Evolutionary conservation across 1,140 invertebrate species (phyloP).

Genomic region (Temnothorax curvispinosus): DNA sequence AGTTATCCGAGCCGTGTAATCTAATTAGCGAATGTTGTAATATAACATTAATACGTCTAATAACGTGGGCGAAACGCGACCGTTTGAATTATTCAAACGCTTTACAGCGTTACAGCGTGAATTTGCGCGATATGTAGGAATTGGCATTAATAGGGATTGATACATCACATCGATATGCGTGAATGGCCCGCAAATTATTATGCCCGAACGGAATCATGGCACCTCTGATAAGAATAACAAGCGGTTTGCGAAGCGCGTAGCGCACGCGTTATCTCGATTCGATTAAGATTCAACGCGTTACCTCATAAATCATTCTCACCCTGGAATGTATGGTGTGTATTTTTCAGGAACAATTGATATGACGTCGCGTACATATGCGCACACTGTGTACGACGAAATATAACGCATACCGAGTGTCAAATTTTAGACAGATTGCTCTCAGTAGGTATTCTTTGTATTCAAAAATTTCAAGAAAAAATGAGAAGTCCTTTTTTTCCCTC

Average conservation of each 20-base stretch:
- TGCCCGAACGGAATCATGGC: not conserved
- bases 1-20: not conserved
- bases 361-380: not conserved
- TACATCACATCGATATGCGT: slow-evolving; percentile 6
- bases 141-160: slow-evolving; percentile 18
- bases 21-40: slow-evolving; percentile 11
- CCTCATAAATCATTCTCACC: slow-evolving; percentile 38
- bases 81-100: slow-evolving; percentile 5
- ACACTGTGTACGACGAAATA: slow-evolving; percentile 13
- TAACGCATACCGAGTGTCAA: slow-evolving; percentile 2
- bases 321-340: not conserved
- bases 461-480: not conserved
- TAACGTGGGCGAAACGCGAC: not conserved
- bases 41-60: not conserved
- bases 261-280: slow-evolving; percentile 30
- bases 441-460: not conserved
- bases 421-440: slow-evolving; percentile 15
- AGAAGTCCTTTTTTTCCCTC: not conserved
- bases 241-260: not conserved
- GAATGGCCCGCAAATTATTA: slow-evolving; percentile 37
- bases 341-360: slow-evolving; percentile 51
- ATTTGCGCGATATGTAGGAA: not conserved
- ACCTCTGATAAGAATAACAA: slow-evolving; percentile 35
- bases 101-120: not conserved
- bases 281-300: slow-evolving; percentile 47